Conservation (phyloP, 2,888 invertebrate species). For the Tachystola acroxantha region DNA sequence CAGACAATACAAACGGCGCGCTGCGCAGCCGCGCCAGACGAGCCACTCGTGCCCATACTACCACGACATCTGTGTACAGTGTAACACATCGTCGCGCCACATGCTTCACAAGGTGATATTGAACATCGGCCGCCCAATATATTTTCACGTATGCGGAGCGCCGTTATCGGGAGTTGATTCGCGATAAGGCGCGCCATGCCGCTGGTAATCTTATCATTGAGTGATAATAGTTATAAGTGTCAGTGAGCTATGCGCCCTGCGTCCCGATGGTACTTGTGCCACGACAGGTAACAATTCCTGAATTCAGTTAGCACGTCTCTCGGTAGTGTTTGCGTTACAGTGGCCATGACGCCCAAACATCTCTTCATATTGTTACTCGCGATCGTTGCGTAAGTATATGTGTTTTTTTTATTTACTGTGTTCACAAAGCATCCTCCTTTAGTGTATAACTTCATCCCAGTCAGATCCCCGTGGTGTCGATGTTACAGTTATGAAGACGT, state of each 20-base stretch:
- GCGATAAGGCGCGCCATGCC: conserved; percentile 68
- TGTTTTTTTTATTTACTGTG: conserved; percentile 4
- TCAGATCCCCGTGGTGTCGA: neutral
- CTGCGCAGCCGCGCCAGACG: conserved; percentile 1
- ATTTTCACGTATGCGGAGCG: conserved; percentile 50
- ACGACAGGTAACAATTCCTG: conserved; percentile 51
- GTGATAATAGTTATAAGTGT: conserved; percentile 76
- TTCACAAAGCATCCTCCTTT: neutral
- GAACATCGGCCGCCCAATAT: conserved; percentile 44
- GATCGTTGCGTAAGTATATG: conserved; percentile 55
- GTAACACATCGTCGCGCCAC: neutral
- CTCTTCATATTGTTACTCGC: conserved; percentile 46
- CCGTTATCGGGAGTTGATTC: conserved; percentile 67
- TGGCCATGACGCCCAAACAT: conserved; percentile 53
- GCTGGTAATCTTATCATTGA: conserved; percentile 71
- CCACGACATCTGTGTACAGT: conserved; percentile 9
- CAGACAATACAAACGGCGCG: no score
- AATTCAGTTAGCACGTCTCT: conserved; percentile 39
- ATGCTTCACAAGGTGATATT: conserved; percentile 29
- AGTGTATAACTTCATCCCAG: neutral
- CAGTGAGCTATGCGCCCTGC: conserved; percentile 69
- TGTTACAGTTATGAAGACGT: no score
- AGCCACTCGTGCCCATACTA: conserved; percentile 2
- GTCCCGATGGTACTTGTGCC: conserved; percentile 55
- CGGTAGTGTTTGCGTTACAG: conserved; percentile 35